Evolutionary conservation across 1,140 invertebrate genomes (phyloP).

Genomic region (Drosophila ananassae): DNA sequence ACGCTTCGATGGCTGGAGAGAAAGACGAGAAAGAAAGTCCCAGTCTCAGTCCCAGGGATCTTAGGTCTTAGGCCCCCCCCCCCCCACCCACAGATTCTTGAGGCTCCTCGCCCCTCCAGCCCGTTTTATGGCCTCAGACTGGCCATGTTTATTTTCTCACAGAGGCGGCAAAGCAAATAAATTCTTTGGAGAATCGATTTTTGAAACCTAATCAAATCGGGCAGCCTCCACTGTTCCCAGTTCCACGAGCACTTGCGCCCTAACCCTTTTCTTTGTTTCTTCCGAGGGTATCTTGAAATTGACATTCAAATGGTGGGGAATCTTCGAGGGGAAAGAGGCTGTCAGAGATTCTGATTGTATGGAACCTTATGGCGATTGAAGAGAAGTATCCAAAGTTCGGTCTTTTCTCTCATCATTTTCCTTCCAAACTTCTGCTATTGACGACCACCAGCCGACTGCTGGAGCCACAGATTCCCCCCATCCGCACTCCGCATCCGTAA

Average conservation of each 20-base stretch:
- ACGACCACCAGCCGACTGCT: constrained; percentile 42
- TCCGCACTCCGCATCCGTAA: constrained; percentile 24
- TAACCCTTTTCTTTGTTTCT: constrained; percentile 13
- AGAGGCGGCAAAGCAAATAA: constrained; percentile 72
- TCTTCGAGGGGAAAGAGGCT: not conserved
- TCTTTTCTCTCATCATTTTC: not conserved
- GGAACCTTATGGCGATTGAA: not conserved
- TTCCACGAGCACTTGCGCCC: constrained; percentile 15
- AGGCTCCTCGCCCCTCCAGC: not conserved
- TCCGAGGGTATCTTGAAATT: constrained; percentile 5
- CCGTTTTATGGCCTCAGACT: constrained; percentile 30
- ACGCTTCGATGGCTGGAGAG: constrained; percentile 30
- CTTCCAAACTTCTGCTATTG: constrained; percentile 12
- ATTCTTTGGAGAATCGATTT: constrained; percentile 66
- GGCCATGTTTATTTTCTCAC: constrained; percentile 74
- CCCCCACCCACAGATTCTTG: constrained; percentile 4
- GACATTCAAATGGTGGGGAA: not conserved
- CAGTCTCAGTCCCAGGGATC: constrained; percentile 13
- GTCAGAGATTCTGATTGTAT: too few species aligned
- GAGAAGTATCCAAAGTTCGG: constrained; percentile 13
- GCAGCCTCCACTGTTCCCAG: constrained; percentile 12
- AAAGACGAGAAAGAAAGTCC: constrained; percentile 65
- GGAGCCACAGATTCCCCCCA: constrained; percentile 10
- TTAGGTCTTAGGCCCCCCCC: constrained; percentile 14
- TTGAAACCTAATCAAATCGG: constrained; percentile 79